These are phyloP conservation scores for Nipponacmea schrenckii DNA, from an alignment of 2,888 invertebrate species.

Conservation along the genomic window DNA sequence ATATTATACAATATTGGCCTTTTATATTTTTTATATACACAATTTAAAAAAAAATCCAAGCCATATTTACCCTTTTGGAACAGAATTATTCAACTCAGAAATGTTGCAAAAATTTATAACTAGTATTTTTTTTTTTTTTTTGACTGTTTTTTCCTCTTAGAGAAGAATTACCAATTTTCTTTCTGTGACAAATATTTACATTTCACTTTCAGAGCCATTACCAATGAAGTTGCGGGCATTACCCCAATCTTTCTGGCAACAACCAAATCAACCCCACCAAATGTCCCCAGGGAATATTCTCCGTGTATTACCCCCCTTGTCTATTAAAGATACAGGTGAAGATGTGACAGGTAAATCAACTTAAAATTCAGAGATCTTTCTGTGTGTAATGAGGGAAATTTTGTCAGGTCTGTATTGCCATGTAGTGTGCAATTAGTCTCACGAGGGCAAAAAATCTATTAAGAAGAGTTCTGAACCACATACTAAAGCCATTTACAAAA, in stretches of 20 bases:
- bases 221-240: constrained; percentile 72
- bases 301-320: constrained; percentile 67
- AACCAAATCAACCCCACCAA: constrained; percentile 69
- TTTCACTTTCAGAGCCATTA: constrained; percentile 67
- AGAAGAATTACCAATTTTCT: not conserved
- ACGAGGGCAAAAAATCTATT: too few relatives aligned
- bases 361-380: not conserved
- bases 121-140: too few relatives aligned
- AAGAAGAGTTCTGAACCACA: too few relatives aligned
- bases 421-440: not conserved
- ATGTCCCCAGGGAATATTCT: constrained; percentile 69
- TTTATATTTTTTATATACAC: too few relatives aligned
- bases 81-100: too few relatives aligned
- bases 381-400: not conserved
- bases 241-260: constrained; percentile 72
- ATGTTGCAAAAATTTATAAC: too few relatives aligned
- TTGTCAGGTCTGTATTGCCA: constrained; percentile 3
- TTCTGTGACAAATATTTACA: not conserved
- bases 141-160: too few relatives aligned
- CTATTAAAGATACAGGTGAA: constrained; percentile 57
- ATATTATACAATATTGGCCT: too few relatives aligned
- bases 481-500: too few relatives aligned
- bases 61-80: too few relatives aligned
- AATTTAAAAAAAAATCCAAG: too few relatives aligned
- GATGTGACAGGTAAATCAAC: constrained; percentile 59